Evolutionary conservation across 2,113 vertebrate species (phyloP).

Genomic region (Clinocottus analis): DNA sequence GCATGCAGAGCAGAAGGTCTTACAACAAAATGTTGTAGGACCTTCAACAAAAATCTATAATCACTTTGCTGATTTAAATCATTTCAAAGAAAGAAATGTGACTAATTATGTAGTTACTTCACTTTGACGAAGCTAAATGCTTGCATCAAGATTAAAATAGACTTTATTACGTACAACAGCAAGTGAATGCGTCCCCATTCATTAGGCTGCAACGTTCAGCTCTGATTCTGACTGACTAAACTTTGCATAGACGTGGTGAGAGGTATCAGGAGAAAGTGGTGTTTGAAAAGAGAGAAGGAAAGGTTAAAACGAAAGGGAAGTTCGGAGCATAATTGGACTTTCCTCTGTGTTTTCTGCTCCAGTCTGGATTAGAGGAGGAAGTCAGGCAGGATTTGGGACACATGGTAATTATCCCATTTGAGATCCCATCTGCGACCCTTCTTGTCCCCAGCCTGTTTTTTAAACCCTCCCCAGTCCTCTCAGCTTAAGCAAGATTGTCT

Average conservation of each 20-base stretch:
- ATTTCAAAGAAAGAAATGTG: neutral
- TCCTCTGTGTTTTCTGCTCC: constrained; percentile 54
- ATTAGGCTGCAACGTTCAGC: no score
- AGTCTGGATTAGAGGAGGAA: constrained; percentile 70
- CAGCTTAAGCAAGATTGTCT: constrained; percentile 74
- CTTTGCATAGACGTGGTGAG: neutral
- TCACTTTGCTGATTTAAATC: neutral
- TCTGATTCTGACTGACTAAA: neutral
- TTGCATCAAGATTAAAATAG: neutral
- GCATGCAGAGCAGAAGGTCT: neutral
- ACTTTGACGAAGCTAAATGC: neutral
- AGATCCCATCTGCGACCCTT: constrained; percentile 60
- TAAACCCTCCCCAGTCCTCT: constrained; percentile 55
- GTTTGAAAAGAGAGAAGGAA: constrained; percentile 16
- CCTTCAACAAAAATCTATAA: no score
- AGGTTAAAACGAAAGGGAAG: constrained; percentile 25
- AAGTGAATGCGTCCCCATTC: neutral
- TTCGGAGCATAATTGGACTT: constrained; percentile 74
- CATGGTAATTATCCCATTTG: constrained; percentile 79
- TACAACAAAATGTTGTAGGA: neutral
- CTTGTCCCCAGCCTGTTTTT: constrained; percentile 47
- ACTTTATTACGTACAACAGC: neutral
- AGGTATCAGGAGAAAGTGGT: neutral
- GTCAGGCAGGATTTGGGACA: constrained; percentile 74
- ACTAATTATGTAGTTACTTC: neutral